Evolutionary conservation across 92 coral and sea anemone genomes (phyloP).

Genomic region (Diadumene lineata): DNA sequence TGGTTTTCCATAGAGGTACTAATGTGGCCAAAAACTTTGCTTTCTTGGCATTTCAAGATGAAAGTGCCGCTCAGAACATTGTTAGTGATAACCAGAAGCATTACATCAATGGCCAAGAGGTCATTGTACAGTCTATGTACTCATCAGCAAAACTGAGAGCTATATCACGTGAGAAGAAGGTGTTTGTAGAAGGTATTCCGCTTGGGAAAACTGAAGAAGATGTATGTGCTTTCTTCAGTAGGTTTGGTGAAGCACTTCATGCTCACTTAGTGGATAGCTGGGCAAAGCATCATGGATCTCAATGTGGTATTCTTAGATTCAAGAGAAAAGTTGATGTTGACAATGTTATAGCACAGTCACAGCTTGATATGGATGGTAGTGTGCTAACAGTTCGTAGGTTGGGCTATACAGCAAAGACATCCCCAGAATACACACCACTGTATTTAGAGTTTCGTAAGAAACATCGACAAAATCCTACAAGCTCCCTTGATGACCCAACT

Average conservation of each 20-base stretch:
- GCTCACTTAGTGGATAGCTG: conserved; percentile 33
- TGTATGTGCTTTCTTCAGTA: conserved; percentile 31
- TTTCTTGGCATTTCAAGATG: conserved; percentile 48
- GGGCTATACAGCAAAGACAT: conserved; percentile 54
- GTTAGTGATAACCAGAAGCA: conserved; percentile 25
- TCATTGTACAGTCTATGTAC: conserved; percentile 34
- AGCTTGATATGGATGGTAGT: conserved; percentile 29
- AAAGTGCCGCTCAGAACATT: conserved; percentile 25
- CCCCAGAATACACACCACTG: conserved; percentile 23
- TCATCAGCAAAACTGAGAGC: conserved; percentile 23
- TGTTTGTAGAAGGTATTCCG: conserved; percentile 69
- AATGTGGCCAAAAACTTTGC: conserved; percentile 37
- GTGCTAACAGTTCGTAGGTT: conserved; percentile 45
- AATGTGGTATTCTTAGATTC: conserved; percentile 55
- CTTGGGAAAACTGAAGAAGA: conserved; percentile 21
- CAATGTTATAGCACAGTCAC: conserved; percentile 10
- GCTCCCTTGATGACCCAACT: neutral
- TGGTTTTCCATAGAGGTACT: conserved; percentile 39
- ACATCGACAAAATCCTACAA: conserved; percentile 10
- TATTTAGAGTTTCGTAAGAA: conserved; percentile 26
- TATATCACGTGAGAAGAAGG: conserved; percentile 43
- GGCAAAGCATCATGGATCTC: conserved; percentile 24
- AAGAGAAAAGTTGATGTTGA: conserved; percentile 29
- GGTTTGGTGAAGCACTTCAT: conserved; percentile 40
- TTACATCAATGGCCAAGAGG: conserved; percentile 30